These are phyloP conservation scores for Ariopsis seemanni DNA, from an alignment of 2,113 vertebrate genomes.

Conservation along the genomic window DNA sequence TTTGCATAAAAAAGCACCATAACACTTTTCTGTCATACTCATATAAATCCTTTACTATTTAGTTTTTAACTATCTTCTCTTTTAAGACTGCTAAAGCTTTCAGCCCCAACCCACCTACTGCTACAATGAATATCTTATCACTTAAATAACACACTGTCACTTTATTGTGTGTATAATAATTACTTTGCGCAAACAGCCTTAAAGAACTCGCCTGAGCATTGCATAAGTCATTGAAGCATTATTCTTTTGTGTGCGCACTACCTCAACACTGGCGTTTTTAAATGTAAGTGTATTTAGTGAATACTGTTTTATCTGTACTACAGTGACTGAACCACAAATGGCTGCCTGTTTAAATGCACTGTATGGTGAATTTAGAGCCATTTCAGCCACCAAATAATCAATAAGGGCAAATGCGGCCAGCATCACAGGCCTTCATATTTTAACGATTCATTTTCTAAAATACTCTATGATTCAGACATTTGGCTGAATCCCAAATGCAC, in stretches of 20 bases:
- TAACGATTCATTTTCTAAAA: neutral
- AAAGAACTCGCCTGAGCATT: neutral
- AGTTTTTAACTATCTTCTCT: neutral
- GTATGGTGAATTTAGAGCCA: neutral
- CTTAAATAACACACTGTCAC: slow-evolving; percentile 26
- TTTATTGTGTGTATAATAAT: slow-evolving; percentile 19
- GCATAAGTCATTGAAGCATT: neutral
- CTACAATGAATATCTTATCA: slow-evolving; percentile 16
- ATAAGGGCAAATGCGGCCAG: neutral
- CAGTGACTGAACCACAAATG: neutral
- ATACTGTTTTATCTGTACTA: too few relatives aligned
- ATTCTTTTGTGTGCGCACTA: neutral
- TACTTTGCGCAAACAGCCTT: neutral
- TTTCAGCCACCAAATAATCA: neutral
- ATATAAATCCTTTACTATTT: neutral
- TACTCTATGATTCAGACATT: neutral
- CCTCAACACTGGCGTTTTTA: neutral
- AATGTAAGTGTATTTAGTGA: neutral
- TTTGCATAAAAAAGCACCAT: neutral
- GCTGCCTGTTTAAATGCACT: neutral
- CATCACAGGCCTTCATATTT: neutral
- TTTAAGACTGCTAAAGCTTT: slow-evolving; percentile 11
- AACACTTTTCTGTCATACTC: too few relatives aligned
- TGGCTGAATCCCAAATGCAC: slow-evolving; percentile 5
- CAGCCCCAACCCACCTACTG: neutral